phyloP scores from a whole-genome alignment of 1,140 invertebrate species.

The Maniola jurtina region DNA sequence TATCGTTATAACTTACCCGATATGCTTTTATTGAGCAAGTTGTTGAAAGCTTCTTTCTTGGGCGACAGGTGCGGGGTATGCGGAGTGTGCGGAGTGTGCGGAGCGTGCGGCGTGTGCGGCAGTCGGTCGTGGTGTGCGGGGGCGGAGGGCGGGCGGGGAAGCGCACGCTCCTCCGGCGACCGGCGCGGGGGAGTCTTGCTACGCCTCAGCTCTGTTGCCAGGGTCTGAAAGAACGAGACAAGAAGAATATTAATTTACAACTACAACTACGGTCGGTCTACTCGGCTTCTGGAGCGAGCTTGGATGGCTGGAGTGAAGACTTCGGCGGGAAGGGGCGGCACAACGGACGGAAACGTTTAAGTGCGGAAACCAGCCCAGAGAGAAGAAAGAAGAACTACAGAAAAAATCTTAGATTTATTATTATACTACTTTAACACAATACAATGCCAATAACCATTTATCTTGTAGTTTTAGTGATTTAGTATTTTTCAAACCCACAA shows the following conservation, averaged over 20 bases:
- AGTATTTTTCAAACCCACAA: too few species aligned
- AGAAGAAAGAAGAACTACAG: too few species aligned
- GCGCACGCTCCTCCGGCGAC: constrained; percentile 75
- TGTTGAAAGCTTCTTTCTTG: constrained; percentile 82
- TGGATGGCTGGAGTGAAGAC: too few species aligned
- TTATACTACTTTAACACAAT: too few species aligned
- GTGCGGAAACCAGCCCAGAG: too few species aligned
- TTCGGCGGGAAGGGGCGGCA: too few species aligned
- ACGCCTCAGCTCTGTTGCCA: constrained; percentile 76
- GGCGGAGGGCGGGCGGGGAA: constrained; percentile 75
- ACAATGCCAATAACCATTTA: too few species aligned
- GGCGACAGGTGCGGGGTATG: constrained; percentile 76
- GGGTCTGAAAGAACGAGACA: constrained; percentile 43
- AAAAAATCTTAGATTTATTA: too few species aligned
- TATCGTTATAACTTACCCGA: constrained; percentile 71
- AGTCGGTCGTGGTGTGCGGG: constrained; percentile 68
- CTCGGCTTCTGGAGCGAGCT: too few species aligned
- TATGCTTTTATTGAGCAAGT: constrained; percentile 79
- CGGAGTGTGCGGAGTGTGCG: constrained; percentile 68
- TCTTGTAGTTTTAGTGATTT: too few species aligned
- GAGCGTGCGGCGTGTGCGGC: constrained; percentile 40
- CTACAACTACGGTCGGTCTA: too few species aligned
- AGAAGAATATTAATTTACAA: not conserved
- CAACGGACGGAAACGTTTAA: too few species aligned
- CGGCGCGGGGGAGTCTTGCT: constrained; percentile 63